Evolutionary conservation across 2,888 invertebrate genomes (phyloP), one percentile per base, ranked within the genome.

Genomic region (Cremastinae sp.): DNA sequence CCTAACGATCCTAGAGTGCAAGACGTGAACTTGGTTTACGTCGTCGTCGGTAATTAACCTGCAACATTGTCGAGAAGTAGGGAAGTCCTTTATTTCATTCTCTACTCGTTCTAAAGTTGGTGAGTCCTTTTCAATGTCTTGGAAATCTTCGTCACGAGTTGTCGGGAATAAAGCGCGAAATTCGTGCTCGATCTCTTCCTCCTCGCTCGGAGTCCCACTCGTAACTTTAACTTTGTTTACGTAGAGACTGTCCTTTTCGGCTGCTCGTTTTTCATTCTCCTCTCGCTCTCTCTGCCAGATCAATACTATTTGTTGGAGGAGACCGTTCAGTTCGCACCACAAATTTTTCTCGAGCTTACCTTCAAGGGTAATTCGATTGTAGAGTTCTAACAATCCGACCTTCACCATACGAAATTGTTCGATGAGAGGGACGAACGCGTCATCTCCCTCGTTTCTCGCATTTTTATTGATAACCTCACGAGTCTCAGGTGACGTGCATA

Each of bases 251-350:
- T 95, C 95, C 73, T 95, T 94, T 81, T 96, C 96, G 62, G 92
- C 92, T 79, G 94, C 93, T 81, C 93, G 92, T 82, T 91, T 91
- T 79, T 93, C 93, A 14, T 92, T 92, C 22, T 93, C 93, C 58
- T 93, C 92, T 83, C 96, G 94, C 81, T 96, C 95, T 71, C 93
- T 91, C 83, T 94, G 93, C 97, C 97, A 98, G 0, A 93, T 90
- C 65, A 91, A 88, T 18, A 95, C 94, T 61, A 96, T 92, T 47
- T 92, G 90, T 62, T 91, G 90, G 0, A 95, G 86, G 0, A 94
- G 91, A 0, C 89, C 87, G 70, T 92, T 90, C 49, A 94, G 91
- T 0, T 91, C 90, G 0, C 84, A 80, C 83, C 92, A 91, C 0
- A 89, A 81, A 0, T 85, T 82, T 5, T 87, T 86, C 55, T 92